Base-by-base conservation (phyloP, 2,797 vertebrate species). In the Natrix natrix region DNA sequence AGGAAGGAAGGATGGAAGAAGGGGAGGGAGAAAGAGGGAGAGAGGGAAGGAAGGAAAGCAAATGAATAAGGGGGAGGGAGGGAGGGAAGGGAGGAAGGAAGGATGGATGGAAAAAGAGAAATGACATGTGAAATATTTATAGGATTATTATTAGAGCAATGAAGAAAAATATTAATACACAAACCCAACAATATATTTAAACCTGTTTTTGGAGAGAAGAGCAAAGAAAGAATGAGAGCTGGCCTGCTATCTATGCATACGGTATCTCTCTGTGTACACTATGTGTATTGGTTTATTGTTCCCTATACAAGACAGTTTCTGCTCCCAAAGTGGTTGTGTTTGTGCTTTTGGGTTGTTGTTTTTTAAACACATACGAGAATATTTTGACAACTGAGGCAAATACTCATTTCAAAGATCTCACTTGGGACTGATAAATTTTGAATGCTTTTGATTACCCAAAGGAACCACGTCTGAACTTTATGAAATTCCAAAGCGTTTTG, bases 101-200 rank as follows among this genome's bases (percentile, higher is more conserved):
- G 20, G n/a, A 54, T 55, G n/a, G 12, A 14, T 1, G 8, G 8
- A 37, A 20, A 8, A 10, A 37, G 16, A 52, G n/a, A 48, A 95
- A 90, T 83, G 91, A 83, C 16, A 91, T 94, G 94, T 92, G 90
- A 93, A 94, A 93, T 96, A 95, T 95, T 96, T 95, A 95, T 94
- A 93, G 90, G 86, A 86, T 69, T 95, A 92, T 91, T 93, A 93
- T 92, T 91, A 89, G 10, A 74, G 95, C 28, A 89, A 92, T 88
- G 87, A 86, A 88, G n/a, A 63, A 93, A 95, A 96, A 95, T 94
- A 95, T 92, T 93, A 95, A 94, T 95, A 93, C 69, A 55, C 74
- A 94, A 96, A 92, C 74, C 90, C 95, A 94, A 96, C 96, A 95
- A 95, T 43, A 95, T 91, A 92, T 93, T 90, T 90, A 91, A 95